phyloP scores from a whole-genome alignment of 2,888 invertebrate species.

The Pimpla rufipes region DNA sequence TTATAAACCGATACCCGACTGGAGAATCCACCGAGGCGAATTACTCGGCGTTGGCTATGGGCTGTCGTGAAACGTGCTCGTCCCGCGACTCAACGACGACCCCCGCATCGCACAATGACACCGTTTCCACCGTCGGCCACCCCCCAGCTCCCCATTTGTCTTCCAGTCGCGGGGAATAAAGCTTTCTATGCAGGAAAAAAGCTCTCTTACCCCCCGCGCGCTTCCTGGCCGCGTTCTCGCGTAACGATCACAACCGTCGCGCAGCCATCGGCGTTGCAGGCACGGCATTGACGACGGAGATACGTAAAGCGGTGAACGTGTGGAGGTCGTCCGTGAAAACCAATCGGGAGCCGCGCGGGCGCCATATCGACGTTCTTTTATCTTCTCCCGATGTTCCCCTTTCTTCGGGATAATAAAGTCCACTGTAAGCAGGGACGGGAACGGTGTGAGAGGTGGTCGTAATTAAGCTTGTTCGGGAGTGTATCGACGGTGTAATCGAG shows the following conservation, averaged over 20 bases:
- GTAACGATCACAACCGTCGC: conserved; percentile 1
- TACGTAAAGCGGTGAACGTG: conserved; percentile 4
- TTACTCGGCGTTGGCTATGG: conserved; percentile 48
- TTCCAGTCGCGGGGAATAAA: conserved; percentile 64
- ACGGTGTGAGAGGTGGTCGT: background rate
- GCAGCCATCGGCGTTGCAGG: too few species aligned
- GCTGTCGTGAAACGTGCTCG: conserved; percentile 26
- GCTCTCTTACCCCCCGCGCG: background rate
- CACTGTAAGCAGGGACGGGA: background rate
- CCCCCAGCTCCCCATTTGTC: conserved; percentile 72
- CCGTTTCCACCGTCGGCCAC: conserved; percentile 58
- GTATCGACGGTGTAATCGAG: conserved; percentile 48
- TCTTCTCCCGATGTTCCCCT: background rate
- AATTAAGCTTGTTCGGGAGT: conserved; percentile 14
- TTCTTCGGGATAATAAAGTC: conserved; percentile 9
- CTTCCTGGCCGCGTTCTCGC: background rate
- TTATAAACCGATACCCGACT: conserved; percentile 47
- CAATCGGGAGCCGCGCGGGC: background rate
- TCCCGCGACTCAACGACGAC: conserved; percentile 29
- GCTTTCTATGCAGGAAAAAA: conserved; percentile 39
- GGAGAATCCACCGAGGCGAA: conserved; percentile 72
- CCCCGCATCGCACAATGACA: conserved; percentile 12
- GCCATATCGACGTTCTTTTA: conserved; percentile 15
- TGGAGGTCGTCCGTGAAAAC: background rate
- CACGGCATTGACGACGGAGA: background rate